Percentiles rank a stretch among this genome's conserved stretches.
These are phyloP conservation scores for Diadophis punctatus DNA, from an alignment of 2,113 vertebrate species.

Conservation along the genomic window DNA sequence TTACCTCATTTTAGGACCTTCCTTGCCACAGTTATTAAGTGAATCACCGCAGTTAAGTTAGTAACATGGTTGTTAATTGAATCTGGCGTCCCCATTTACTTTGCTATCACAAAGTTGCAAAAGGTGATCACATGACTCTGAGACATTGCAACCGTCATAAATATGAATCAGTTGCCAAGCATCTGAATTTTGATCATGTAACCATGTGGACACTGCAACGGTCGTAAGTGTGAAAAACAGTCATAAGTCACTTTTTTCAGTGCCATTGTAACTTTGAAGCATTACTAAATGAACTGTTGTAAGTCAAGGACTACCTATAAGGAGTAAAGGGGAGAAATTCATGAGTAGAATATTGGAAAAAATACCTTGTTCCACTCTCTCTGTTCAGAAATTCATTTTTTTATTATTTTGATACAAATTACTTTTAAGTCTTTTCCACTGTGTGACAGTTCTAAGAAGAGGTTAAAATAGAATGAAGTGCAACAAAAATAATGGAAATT, in stretches of 20 bases:
- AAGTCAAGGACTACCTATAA: not conserved
- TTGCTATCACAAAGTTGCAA: not conserved
- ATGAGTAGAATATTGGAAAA: not conserved
- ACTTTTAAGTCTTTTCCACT: not conserved
- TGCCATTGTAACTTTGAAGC: not conserved
- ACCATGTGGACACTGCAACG: not conserved
- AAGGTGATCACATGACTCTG: not conserved
- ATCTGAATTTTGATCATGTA: not conserved
- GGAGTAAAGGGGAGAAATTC: not conserved
- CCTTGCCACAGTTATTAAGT: not conserved
- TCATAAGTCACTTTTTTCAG: not conserved
- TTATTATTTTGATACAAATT: not conserved
- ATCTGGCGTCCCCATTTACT: not conserved
- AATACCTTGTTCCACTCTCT: not conserved
- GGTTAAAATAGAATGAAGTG: not conserved
- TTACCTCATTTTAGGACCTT: not conserved
- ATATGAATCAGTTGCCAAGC: not conserved
- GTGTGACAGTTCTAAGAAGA: not conserved
- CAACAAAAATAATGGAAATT: not conserved
- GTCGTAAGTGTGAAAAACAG: not conserved
- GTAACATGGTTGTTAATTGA: not conserved
- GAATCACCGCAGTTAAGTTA: not conserved
- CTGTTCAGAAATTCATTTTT: not conserved
- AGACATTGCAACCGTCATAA: not conserved
- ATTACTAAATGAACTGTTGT: not conserved